A percentile compares a stretch with the other conserved stretches of the same genome.
phyloP scores from a whole-genome alignment of 2,888 invertebrate species.

The Ditula angustiorana region DNA sequence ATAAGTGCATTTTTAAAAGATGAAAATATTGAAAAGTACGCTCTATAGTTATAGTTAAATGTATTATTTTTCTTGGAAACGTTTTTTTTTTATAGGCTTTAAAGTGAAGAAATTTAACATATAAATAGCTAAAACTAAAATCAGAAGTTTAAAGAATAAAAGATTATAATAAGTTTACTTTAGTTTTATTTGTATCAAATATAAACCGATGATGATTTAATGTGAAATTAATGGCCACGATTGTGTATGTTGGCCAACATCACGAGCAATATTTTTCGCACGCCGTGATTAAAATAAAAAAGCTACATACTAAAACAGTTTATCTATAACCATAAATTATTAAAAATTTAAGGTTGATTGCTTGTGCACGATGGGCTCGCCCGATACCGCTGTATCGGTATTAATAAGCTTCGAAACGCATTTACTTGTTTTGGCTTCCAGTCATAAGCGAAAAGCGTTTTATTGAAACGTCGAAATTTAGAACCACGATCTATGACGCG shows the following conservation, averaged over 20 bases:
- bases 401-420: constrained; percentile 25
- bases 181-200: too few species aligned
- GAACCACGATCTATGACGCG: too few species aligned
- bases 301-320: constrained; percentile 23
- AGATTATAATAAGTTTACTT: too few species aligned
- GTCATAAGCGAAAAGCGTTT: not conserved
- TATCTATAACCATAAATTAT: constrained; percentile 40
- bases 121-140: too few species aligned
- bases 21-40: too few species aligned
- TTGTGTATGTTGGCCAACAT: constrained; percentile 17
- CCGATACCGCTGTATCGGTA: constrained; percentile 24
- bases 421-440: not conserved
- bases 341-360: constrained; percentile 36
- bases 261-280: constrained; percentile 11
- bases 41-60: too few species aligned
- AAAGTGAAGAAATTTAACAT: too few species aligned
- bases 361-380: constrained; percentile 36
- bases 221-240: constrained; percentile 4
- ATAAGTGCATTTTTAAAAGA: too few species aligned
- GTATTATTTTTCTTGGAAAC: too few species aligned
- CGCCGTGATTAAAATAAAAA: constrained; percentile 10
- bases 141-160: too few species aligned
- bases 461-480: too few species aligned
- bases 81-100: too few species aligned
- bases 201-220: not conserved